These are phyloP conservation scores for Borostomias antarcticus DNA, from an alignment of 2,797 vertebrate species.

Conservation along the genomic window DNA sequence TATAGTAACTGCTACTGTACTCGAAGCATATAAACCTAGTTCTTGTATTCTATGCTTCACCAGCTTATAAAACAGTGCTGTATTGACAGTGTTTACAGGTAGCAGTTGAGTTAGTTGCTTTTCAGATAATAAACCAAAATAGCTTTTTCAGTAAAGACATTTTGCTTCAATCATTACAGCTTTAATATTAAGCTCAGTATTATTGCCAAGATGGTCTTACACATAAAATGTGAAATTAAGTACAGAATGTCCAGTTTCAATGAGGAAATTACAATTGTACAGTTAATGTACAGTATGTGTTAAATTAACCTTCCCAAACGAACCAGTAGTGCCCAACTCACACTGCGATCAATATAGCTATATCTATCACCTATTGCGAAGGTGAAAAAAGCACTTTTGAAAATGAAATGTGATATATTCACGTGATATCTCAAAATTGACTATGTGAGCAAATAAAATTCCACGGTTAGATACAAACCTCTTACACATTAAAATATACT, in stretches of 20 bases:
- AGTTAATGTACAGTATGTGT: too few relatives aligned
- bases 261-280: too few relatives aligned
- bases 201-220: slow-evolving; percentile 64
- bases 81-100: slow-evolving; percentile 45
- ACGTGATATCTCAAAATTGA: slow-evolving; percentile 36
- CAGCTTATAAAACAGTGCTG: slow-evolving; percentile 60
- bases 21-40: slow-evolving; percentile 48
- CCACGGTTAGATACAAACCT: slow-evolving; percentile 62
- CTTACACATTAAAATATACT: slow-evolving; percentile 49
- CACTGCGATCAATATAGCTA: slow-evolving; percentile 46
- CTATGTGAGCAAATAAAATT: slow-evolving; percentile 53
- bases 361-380: slow-evolving; percentile 23
- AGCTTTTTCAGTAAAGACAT: slow-evolving; percentile 47
- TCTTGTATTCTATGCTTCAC: slow-evolving; percentile 36
- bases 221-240: slow-evolving; percentile 34
- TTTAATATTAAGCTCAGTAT: slow-evolving; percentile 56
- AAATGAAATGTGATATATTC: slow-evolving; percentile 27
- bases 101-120: slow-evolving; percentile 39
- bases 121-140: slow-evolving; percentile 48
- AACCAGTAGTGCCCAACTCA: slow-evolving; percentile 59
- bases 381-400: slow-evolving; percentile 25
- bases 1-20: slow-evolving; percentile 6
- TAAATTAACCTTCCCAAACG: slow-evolving; percentile 49
- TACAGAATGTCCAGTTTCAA: slow-evolving; percentile 47
- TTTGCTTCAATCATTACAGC: slow-evolving; percentile 51